Percentiles rank a stretch among this genome's conserved stretches.
Conservation (phyloP, 2,888 invertebrate genomes). For the Chirona hameri region DNA sequence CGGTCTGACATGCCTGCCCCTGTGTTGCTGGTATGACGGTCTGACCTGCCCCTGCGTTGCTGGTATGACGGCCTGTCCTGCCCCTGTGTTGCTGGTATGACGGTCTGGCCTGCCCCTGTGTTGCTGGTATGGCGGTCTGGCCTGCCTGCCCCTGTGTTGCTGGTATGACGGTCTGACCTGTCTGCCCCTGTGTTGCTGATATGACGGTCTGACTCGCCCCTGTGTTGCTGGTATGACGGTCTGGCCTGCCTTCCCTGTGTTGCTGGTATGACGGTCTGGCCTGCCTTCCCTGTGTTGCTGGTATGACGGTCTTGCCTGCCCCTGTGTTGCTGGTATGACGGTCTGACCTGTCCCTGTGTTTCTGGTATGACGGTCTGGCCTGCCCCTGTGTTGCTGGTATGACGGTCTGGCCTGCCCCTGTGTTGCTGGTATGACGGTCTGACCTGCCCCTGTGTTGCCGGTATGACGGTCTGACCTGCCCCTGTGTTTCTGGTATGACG, state of each 20-base stretch:
- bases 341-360: background rate
- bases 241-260: too few relatives aligned
- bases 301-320: slow-evolving; percentile 46
- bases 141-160: background rate
- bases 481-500: slow-evolving; percentile 42
- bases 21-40: slow-evolving; percentile 46
- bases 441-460: background rate
- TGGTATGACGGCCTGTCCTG: background rate
- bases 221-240: slow-evolving; percentile 46
- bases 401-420: slow-evolving; percentile 47
- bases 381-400: background rate
- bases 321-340: background rate
- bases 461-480: background rate
- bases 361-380: slow-evolving; percentile 46
- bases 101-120: slow-evolving; percentile 43
- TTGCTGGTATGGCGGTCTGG: slow-evolving; percentile 47
- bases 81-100: slow-evolving; percentile 42
- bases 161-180: slow-evolving; percentile 47
- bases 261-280: too few relatives aligned
- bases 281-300: background rate
- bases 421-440: slow-evolving; percentile 46
- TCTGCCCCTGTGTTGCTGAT: background rate
- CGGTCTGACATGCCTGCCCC: too few relatives aligned
- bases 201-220: background rate
- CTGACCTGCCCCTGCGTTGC: background rate